Percentiles rank a stretch among this genome's conserved stretches.
Evolutionary conservation across 2,888 invertebrate genomes (phyloP).

Genomic region (Brenthis daphne): DNA sequence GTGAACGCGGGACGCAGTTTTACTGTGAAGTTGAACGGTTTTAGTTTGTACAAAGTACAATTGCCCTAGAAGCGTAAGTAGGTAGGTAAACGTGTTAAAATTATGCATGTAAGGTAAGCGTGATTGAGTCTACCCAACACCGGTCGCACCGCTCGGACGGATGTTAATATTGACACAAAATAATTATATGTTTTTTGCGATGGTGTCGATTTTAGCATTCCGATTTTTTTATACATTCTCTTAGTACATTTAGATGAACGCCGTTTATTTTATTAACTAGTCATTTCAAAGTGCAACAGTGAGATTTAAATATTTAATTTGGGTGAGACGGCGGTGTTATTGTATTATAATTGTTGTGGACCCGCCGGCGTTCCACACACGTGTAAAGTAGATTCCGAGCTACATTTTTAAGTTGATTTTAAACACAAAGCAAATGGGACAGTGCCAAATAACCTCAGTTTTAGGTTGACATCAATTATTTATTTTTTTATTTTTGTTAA

Average conservation of each 20-base stretch:
- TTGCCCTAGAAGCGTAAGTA: conserved; percentile 81
- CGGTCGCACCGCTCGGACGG: conserved; percentile 68
- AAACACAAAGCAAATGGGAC: conserved; percentile 61
- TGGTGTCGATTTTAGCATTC: conserved; percentile 82
- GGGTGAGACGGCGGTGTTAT: conserved; percentile 50
- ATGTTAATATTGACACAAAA: conserved; percentile 81
- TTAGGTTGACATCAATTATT: conserved; percentile 70
- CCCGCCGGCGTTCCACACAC: conserved; percentile 44
- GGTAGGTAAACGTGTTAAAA: conserved; percentile 67
- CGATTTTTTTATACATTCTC: conserved; percentile 62
- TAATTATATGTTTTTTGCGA: conserved; percentile 80
- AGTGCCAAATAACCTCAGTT: conserved; percentile 81
- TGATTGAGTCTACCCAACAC: conserved; percentile 70
- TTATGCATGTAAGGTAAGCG: conserved; percentile 69
- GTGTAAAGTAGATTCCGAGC: conserved; percentile 46
- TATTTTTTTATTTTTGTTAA: conserved; percentile 72
- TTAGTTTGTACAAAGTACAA: conserved; percentile 82
- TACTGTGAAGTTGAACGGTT: conserved; percentile 59
- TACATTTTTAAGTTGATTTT: conserved; percentile 43
- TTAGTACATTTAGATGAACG: conserved; percentile 73
- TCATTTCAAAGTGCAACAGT: conserved; percentile 80
- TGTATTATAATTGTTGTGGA: conserved; percentile 74
- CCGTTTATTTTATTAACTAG: conserved; percentile 80
- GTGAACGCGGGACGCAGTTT: conserved; percentile 61
- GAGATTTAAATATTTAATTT: conserved; percentile 71